phyloP scores from a whole-genome alignment of 2,113 vertebrate genomes.

The Macrotis lagotis region DNA sequence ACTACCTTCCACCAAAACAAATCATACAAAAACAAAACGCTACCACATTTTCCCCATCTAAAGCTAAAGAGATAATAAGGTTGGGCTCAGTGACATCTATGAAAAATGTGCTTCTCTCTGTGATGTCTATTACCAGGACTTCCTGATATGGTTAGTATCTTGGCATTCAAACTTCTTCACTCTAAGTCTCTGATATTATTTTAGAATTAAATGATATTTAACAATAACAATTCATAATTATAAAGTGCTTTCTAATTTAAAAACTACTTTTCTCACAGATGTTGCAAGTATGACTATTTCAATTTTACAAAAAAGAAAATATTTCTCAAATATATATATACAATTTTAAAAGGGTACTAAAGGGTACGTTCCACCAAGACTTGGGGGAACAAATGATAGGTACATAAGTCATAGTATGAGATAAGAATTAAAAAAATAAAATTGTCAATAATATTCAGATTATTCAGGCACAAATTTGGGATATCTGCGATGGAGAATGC shows the following conservation, averaged over 20 bases:
- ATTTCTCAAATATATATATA: background rate
- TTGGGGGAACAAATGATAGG: conserved; percentile 7
- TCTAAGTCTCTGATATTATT: conserved; percentile 24
- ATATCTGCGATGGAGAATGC: no score
- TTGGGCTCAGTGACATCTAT: background rate
- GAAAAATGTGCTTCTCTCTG: background rate
- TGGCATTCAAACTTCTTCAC: conserved; percentile 13
- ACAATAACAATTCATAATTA: background rate
- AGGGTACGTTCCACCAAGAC: conserved; percentile 22
- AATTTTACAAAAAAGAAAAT: background rate
- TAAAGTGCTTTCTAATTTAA: background rate
- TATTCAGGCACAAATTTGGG: no score
- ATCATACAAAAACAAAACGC: background rate
- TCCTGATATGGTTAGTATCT: conserved; percentile 1
- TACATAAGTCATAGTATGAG: background rate
- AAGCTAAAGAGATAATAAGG: conserved; percentile 16
- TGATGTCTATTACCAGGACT: background rate
- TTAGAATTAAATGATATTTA: conserved; percentile 48
- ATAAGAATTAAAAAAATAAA: background rate
- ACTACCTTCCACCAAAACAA: background rate
- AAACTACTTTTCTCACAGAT: background rate
- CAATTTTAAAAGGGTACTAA: conserved; percentile 50
- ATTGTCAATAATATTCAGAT: background rate
- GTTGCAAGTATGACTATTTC: background rate
- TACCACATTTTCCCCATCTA: background rate